Conservation (phyloP, 1,140 invertebrate species). For the Bilobella aurantiaca region DNA sequence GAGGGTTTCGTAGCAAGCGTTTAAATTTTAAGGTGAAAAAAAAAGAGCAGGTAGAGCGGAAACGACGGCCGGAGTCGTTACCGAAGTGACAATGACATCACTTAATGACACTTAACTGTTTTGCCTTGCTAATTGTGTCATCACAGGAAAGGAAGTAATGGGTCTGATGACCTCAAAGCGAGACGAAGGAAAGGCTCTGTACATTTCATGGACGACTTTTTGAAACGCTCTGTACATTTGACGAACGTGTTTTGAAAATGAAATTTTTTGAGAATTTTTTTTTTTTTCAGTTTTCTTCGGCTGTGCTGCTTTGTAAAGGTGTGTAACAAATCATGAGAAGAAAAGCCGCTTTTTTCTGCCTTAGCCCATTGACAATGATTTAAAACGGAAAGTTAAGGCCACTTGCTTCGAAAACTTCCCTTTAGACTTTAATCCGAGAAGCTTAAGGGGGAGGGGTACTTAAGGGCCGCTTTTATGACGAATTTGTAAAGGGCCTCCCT, state of each 20-base stretch:
- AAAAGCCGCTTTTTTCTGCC: neutral
- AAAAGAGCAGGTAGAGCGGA: neutral
- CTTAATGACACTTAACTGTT: constrained; percentile 1
- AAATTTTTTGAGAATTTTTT: neutral
- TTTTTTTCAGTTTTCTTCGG: neutral
- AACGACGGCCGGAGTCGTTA: neutral
- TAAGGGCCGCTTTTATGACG: too few species aligned
- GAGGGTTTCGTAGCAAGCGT: neutral
- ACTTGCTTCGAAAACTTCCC: neutral
- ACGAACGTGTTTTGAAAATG: neutral
- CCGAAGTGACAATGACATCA: neutral
- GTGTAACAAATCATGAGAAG: constrained; percentile 2
- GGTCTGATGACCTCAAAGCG: constrained; percentile 1
- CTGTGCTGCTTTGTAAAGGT: neutral
- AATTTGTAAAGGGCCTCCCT: too few species aligned
- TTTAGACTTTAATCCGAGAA: too few species aligned
- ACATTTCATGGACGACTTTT: neutral
- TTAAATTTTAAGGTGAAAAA: neutral
- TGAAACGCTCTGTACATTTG: neutral
- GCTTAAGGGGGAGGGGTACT: too few species aligned
- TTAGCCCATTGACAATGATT: neutral
- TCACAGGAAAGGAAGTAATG: neutral
- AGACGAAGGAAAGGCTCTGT: neutral
- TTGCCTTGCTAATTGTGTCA: neutral
- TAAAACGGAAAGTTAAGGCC: neutral